Conservation (phyloP, 2,113 vertebrate species). For the Hemiprocne comata region DNA sequence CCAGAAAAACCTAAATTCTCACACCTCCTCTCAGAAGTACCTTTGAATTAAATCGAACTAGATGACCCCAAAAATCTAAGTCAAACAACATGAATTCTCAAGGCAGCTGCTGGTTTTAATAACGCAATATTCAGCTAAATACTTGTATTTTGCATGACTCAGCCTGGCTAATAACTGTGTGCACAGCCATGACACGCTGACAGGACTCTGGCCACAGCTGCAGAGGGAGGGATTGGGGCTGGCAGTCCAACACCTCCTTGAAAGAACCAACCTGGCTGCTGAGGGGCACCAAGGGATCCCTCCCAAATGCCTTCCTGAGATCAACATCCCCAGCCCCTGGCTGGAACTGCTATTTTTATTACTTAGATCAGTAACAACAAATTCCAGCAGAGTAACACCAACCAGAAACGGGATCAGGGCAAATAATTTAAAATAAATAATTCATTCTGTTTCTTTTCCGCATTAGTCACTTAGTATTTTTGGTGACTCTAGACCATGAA, state of each 20-base stretch:
- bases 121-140: neutral
- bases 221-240: too few relatives aligned
- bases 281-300: too few relatives aligned
- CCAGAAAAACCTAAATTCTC: neutral
- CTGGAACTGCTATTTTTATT: neutral
- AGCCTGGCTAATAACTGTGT: too few relatives aligned
- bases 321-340: neutral
- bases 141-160: too few relatives aligned
- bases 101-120: neutral
- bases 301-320: too few relatives aligned
- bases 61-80: neutral
- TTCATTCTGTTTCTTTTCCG: neutral
- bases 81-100: neutral
- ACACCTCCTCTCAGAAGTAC: neutral
- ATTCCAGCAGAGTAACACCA: neutral
- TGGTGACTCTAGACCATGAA: neutral
- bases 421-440: neutral
- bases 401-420: neutral
- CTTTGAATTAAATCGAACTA: neutral
- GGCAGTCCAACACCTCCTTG: too few relatives aligned
- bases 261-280: too few relatives aligned
- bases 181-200: too few relatives aligned
- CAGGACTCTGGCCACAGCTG: too few relatives aligned
- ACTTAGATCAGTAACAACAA: neutral
- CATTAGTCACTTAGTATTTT: neutral